Conservation (phyloP, 2,888 invertebrate species). For the Ornithoptera priamus region DNA sequence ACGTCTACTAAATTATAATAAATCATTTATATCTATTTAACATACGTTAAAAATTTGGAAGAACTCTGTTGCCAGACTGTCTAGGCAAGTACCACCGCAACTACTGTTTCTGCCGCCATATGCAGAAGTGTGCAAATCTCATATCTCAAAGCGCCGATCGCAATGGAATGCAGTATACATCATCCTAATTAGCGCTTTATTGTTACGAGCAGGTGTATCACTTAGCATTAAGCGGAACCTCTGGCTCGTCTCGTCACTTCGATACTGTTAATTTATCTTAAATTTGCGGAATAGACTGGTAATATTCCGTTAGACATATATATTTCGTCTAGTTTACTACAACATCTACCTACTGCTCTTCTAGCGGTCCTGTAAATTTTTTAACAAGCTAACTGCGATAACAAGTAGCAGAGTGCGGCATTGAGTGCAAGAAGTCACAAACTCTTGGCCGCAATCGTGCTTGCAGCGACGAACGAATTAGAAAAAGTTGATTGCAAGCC, state of each 20-base stretch:
- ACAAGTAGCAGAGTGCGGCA: conserved; percentile 6
- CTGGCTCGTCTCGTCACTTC: no score
- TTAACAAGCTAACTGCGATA: conserved; percentile 5
- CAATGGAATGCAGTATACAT: no score
- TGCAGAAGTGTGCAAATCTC: no score
- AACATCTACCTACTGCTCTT: not conserved
- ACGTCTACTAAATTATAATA: no score
- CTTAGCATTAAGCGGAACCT: no score
- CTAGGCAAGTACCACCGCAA: no score
- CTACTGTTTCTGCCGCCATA: no score
- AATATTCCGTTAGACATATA: not conserved
- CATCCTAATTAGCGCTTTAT: no score
- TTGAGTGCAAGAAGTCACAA: conserved; percentile 23
- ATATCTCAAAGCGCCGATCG: no score
- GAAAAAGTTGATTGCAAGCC: conserved; percentile 21
- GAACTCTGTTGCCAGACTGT: not conserved
- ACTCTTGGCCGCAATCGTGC: conserved; percentile 21
- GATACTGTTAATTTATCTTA: no score
- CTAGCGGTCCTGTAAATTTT: conserved; percentile 3
- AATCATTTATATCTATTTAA: not conserved
- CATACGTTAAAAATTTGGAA: not conserved
- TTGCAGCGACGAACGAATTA: conserved; percentile 19
- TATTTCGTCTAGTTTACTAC: not conserved
- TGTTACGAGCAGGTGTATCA: no score
- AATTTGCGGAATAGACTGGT: not conserved